phyloP scores from a whole-genome alignment of 1,140 invertebrate species.

The Hylyphantes graminicola region DNA sequence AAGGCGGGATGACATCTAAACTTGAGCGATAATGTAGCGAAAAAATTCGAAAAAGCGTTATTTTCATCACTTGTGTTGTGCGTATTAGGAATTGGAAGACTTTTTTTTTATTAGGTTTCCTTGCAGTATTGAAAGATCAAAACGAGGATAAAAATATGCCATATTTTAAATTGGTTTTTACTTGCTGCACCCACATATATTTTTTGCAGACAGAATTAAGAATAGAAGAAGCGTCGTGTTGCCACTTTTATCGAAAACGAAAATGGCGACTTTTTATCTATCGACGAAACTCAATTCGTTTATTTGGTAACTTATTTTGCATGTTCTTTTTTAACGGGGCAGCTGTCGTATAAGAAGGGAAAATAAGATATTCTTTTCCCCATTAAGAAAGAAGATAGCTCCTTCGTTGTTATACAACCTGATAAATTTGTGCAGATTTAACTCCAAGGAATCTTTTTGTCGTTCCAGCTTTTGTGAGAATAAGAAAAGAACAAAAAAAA shows the following conservation, averaged over 20 bases:
- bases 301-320: conserved; percentile 30
- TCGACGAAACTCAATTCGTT: conserved; percentile 19
- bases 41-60: conserved; percentile 15
- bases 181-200: not conserved
- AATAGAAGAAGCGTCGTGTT: conserved; percentile 19
- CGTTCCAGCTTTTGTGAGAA: conserved; percentile 12
- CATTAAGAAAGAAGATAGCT: conserved; percentile 3
- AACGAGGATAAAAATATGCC: conserved; percentile 21
- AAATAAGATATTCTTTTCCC: conserved; percentile 28
- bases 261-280: conserved; percentile 14
- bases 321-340: not conserved
- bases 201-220: not conserved
- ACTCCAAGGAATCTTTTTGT: conserved; percentile 12
- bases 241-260: conserved; percentile 16
- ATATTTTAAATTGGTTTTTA: conserved; percentile 43
- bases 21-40: conserved; percentile 25
- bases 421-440: conserved; percentile 35
- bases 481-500: not conserved
- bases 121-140: conserved; percentile 17
- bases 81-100: not conserved
- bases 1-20: not conserved
- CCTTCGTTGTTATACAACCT: not conserved
- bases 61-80: conserved; percentile 1
- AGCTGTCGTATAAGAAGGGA: not conserved
- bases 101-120: conserved; percentile 1